Conservation (phyloP, 1,140 invertebrate genomes). For the Asbolus verrucosus region DNA sequence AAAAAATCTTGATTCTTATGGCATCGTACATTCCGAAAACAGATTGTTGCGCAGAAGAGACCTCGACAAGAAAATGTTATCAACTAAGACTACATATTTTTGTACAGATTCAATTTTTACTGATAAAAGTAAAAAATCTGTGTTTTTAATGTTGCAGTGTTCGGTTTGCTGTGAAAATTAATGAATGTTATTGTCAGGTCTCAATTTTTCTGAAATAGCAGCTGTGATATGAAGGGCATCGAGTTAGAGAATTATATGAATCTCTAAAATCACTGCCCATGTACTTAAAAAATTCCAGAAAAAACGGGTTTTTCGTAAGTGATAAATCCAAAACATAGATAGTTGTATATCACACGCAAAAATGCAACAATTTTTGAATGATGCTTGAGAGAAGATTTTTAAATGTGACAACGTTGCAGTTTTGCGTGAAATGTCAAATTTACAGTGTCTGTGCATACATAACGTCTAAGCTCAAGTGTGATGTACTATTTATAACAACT, state of each 20-base stretch:
- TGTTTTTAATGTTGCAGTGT: conserved; percentile 3
- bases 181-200: not conserved
- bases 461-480: conserved; percentile 28
- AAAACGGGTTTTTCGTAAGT: not conserved
- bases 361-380: conserved; percentile 3
- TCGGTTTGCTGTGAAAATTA: not conserved
- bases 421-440: conserved; percentile 8
- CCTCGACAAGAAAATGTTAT: not conserved
- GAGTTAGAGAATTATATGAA: not conserved
- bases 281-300: conserved; percentile 25
- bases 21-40: conserved; percentile 9
- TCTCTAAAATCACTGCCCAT: conserved; percentile 16
- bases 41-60: conserved; percentile 10
- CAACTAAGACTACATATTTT: conserved; percentile 17
- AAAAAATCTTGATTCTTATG: conserved; percentile 11
- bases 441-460: conserved; percentile 29
- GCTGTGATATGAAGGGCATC: conserved; percentile 31
- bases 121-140: not conserved
- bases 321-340: conserved; percentile 1
- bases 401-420: conserved; percentile 14
- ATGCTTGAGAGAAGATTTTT: not conserved
- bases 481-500: conserved; percentile 26
- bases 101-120: conserved; percentile 19
- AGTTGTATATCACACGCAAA: not conserved
- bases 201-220: conserved; percentile 11